Base-by-base conservation (phyloP, 2,797 vertebrate genomes). In the Garrulus glandarius region DNA sequence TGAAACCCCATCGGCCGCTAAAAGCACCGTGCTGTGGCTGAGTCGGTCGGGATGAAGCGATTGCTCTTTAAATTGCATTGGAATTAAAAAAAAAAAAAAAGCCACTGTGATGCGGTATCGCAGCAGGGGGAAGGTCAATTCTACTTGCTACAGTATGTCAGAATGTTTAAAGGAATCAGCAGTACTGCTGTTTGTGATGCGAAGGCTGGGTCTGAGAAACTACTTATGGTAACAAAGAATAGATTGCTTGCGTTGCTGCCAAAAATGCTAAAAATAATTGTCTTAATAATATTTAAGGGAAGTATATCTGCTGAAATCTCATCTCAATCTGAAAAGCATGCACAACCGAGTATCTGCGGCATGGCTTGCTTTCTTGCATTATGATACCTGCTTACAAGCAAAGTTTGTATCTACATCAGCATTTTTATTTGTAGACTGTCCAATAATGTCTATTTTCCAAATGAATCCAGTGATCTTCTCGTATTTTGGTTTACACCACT, bases 81-180 rank as follows among this genome's bases (percentile, higher is more conserved):
- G 15, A 11, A 29, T 29, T 6, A 41, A 41, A 41, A 41, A 7
- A 13, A 18, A 16, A 26, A 24, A 9, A 2, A 3, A 8, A 4
- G 10, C 3, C 13, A 1, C 0, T 5, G 16, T 2, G 26, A 1
- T 34, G 63, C 11, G 0, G 30, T 7, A 2, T 34, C 3, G 41
- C 19, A 19, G 55, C 11, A 4, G 17, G 0, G 37, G 39, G 20
- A 30, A 50, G 39, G 16, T 60, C 15, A 6, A 13, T 4, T 34
- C 21, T 11, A 1, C 1, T 1, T 21, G 32, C 59, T 18, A 1
- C 15, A 1, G 6, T 1, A 0, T 13, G 11, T 1, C 2, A 1
- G 15, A 3, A 1, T 37, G 55, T 26, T 44, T 14, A 5, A 23
- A 32, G 43, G 21, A 30, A 7, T 39, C 29, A 15, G 52, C 4